These are phyloP conservation scores for Brachionus rotundiformis DNA, from an alignment of 1,140 invertebrate species.

Conservation along the genomic window DNA sequence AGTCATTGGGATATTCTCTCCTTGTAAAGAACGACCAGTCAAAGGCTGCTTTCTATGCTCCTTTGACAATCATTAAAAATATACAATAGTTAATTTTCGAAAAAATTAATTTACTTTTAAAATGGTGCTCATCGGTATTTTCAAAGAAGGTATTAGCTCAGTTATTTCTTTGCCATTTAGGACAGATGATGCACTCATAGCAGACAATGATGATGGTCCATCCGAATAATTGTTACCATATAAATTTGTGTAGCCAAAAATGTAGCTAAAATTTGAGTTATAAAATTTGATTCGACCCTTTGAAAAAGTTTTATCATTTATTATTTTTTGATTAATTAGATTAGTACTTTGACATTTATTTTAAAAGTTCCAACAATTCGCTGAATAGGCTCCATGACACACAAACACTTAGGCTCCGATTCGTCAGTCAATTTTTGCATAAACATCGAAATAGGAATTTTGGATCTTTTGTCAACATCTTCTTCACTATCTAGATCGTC, in stretches of 20 bases:
- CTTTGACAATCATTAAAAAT: no score
- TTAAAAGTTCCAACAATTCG: slow-evolving; percentile 61
- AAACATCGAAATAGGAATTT: slow-evolving; percentile 42
- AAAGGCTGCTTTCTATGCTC: slow-evolving; percentile 68
- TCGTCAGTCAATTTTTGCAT: slow-evolving; percentile 51
- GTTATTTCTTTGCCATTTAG: slow-evolving; percentile 56
- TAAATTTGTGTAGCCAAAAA: slow-evolving; percentile 62
- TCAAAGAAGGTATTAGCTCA: slow-evolving; percentile 58
- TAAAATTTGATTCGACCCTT: slow-evolving; percentile 66
- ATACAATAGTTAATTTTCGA: no score
- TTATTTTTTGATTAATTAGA: slow-evolving; percentile 60
- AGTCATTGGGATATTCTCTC: slow-evolving; percentile 70
- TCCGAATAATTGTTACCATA: slow-evolving; percentile 53
- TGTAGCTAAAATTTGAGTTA: slow-evolving; percentile 66
- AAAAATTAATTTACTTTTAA: slow-evolving; percentile 48
- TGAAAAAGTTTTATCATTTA: slow-evolving; percentile 64
- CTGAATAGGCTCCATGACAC: slow-evolving; percentile 70
- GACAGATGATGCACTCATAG: slow-evolving; percentile 53
- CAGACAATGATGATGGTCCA: slow-evolving; percentile 7
- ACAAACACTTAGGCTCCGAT: slow-evolving; percentile 68
- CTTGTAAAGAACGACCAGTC: slow-evolving; percentile 67
- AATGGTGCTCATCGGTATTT: slow-evolving; percentile 54
- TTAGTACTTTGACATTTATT: slow-evolving; percentile 58
- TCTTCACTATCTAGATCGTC: not conserved
- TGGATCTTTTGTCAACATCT: not conserved